Evolutionary conservation across 2,888 invertebrate genomes (phyloP), one percentile per base, ranked within the genome.

Genomic region (Torymus texanus): DNA sequence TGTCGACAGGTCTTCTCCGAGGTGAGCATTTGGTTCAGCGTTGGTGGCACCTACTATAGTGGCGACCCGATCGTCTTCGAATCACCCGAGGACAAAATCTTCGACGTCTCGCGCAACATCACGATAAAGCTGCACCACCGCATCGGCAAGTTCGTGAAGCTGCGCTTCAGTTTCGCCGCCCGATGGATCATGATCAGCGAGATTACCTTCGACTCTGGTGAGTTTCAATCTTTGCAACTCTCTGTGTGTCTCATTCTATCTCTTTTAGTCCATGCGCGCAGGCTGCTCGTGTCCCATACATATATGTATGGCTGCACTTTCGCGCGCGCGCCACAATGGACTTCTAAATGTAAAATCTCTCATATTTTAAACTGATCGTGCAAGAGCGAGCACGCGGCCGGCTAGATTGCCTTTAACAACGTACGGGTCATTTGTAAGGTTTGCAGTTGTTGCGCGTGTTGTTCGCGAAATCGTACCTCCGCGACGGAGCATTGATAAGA

Each of bases 141-240:
- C 67, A 94, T 97, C 71, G 97, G 96, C 41, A 93, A 93, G 86
- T 96, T 94, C 92, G 95, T 97, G 80, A 95, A 95, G 87, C 91
- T 95, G 84, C 93, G 95, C 85, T 92, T 97, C 72, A 92, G 92
- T 84, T 97, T 97, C 89, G 95, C 96, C 2, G 93, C 95, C 16
- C 92, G 94, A 75, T 97, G 97, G 97, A 94, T 97, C 84, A 94
- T 97, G 91, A 93, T 98, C 87, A 97, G 97, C 90, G 97, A 98
- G 91, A 93, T 97, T 82, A 94, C 95, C 77, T 97, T 97, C 90
- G 95, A 95, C 85, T 97, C 97, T 29, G 94, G 94, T 94, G 82
- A 91, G 92, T 91, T 73, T 78, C 11, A n/a, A 8, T 58, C 12
- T 14, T 3, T 8, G 8, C 4, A 29, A 2, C 29, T 5, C 29